These are phyloP conservation scores for Scophthalmus maximus DNA, from an alignment of 2,113 vertebrate species.

Conservation along the genomic window DNA sequence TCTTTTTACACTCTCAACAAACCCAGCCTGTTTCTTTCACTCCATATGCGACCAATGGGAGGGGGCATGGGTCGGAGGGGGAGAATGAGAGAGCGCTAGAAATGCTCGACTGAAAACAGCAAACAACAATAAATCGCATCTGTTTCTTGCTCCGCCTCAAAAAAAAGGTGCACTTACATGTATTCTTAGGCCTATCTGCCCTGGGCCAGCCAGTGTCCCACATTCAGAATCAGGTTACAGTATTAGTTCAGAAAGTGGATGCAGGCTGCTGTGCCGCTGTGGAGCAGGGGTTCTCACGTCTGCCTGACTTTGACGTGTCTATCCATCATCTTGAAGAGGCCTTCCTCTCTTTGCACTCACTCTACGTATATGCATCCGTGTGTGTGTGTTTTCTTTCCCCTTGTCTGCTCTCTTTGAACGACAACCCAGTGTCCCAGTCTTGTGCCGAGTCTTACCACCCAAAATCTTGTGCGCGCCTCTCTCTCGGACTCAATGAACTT, in stretches of 20 bases:
- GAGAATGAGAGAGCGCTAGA: conserved; percentile 2
- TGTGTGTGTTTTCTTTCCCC: conserved; percentile 30
- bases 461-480: conserved; percentile 14
- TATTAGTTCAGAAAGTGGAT: conserved; percentile 60
- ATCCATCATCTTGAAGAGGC: conserved; percentile 57
- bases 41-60: conserved; percentile 20
- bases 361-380: background rate
- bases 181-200: conserved; percentile 59
- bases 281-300: conserved; percentile 36
- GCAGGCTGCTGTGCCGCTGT: conserved; percentile 28
- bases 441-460: conserved; percentile 11
- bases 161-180: conserved; percentile 51
- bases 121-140: conserved; percentile 49
- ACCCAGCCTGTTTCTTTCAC: conserved; percentile 4
- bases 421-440: conserved; percentile 1
- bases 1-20: conserved; percentile 46
- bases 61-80: background rate
- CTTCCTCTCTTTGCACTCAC: conserved; percentile 18
- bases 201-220: conserved; percentile 65
- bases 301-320: conserved; percentile 58
- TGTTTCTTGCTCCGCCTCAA: conserved; percentile 21
- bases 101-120: conserved; percentile 31
- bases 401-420: conserved; percentile 34
- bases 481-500: conserved; percentile 58
- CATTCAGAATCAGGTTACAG: conserved; percentile 70